A percentile compares a stretch with the other conserved stretches of the same genome.
These are phyloP conservation scores for Arbacia lixula DNA, from an alignment of 53 echinoderm and acorn worm species.

Conservation along the genomic window DNA sequence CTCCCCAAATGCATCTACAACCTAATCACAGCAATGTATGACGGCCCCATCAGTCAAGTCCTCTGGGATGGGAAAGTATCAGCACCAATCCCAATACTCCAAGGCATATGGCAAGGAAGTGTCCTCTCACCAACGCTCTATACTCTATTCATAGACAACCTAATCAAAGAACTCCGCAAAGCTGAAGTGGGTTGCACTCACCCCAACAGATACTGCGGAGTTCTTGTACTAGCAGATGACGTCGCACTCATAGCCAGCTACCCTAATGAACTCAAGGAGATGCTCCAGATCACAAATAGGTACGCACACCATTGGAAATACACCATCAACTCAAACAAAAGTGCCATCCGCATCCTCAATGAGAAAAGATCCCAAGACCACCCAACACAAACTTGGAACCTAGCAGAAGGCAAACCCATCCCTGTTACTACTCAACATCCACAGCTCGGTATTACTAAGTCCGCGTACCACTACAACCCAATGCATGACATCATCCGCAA, in stretches of 20 bases:
- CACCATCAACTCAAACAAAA: constrained; percentile 21
- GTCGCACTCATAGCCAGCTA: constrained; percentile 2
- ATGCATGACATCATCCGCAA: background rate
- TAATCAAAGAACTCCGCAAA: background rate
- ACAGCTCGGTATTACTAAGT: constrained; percentile 1
- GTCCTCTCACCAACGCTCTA: constrained; percentile 20
- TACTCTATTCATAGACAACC: constrained; percentile 8
- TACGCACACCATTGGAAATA: constrained; percentile 19
- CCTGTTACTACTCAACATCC: background rate
- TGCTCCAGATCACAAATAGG: background rate
- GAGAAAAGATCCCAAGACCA: background rate
- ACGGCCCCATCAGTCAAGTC: background rate
- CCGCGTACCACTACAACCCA: background rate
- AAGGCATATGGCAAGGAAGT: constrained; percentile 9
- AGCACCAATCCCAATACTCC: background rate
- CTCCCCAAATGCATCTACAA: background rate
- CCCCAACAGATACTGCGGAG: background rate
- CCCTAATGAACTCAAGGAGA: background rate
- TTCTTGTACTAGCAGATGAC: constrained; percentile 18
- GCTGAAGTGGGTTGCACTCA: background rate
- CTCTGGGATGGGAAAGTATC: background rate
- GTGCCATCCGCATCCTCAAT: constrained; percentile 7
- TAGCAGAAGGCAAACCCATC: background rate
- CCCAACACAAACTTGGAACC: background rate
- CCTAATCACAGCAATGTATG: background rate